A percentile compares a stretch with the other conserved stretches of the same genome.
phyloP scores from a whole-genome alignment of 2,888 invertebrate genomes.

The Endomychus coccineus region DNA sequence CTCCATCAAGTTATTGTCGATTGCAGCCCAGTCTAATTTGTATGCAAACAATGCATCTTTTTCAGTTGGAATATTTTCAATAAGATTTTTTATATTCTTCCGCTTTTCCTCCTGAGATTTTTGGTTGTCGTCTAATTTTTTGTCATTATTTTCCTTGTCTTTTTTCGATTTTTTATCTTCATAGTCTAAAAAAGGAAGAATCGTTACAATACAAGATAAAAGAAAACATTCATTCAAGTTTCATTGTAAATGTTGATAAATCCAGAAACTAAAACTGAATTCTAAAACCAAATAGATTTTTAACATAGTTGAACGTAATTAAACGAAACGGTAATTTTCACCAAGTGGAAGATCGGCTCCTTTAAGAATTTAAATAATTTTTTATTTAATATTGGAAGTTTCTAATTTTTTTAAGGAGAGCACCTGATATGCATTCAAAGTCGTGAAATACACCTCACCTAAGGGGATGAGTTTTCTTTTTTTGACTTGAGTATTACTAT shows the following conservation, averaged over 20 bases:
- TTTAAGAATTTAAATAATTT: neutral
- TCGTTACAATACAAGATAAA: too few relatives aligned
- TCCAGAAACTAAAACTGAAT: too few relatives aligned
- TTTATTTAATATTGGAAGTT: neutral
- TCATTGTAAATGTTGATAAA: too few relatives aligned
- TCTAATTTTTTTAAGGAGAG: neutral
- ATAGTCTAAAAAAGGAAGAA: conserved; percentile 52
- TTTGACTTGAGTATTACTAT: conserved; percentile 50
- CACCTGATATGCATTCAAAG: neutral
- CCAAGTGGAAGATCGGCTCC: too few relatives aligned
- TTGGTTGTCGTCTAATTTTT: conserved; percentile 51
- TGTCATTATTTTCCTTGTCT: conserved; percentile 43
- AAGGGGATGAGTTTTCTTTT: conserved; percentile 74
- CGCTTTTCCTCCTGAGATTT: conserved; percentile 89
- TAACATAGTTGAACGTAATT: too few relatives aligned
- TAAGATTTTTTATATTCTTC: conserved; percentile 91
- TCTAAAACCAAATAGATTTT: too few relatives aligned
- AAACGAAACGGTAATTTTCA: too few relatives aligned
- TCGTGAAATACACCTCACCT: conserved; percentile 45
- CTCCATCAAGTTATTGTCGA: conserved; percentile 77
- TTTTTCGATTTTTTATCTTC: conserved; percentile 49
- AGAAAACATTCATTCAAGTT: too few relatives aligned
- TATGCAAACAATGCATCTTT: conserved; percentile 95
- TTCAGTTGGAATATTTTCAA: conserved; percentile 97
- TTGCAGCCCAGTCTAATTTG: conserved; percentile 81